Conservation (phyloP, 2,113 vertebrate genomes). For the Laterallus jamaicensis region DNA sequence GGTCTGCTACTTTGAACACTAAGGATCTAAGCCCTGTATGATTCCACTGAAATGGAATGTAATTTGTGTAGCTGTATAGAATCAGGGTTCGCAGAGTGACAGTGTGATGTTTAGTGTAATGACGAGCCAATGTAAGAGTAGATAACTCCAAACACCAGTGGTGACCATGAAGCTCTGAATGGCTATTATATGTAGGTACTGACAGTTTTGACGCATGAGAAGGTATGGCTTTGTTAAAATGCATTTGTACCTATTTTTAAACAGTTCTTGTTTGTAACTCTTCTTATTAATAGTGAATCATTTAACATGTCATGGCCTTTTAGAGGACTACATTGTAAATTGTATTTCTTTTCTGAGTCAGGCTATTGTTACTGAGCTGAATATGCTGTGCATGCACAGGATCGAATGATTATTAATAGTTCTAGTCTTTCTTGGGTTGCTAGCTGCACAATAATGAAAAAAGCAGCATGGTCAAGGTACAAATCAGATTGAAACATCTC, state of each 20-base stretch:
- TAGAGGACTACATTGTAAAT: not conserved
- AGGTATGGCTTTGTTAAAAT: not conserved
- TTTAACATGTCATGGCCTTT: not conserved
- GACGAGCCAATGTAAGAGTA: not conserved
- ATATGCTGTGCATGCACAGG: conserved; percentile 38
- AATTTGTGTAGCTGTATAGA: not conserved
- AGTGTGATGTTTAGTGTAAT: not conserved
- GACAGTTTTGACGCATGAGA: not conserved
- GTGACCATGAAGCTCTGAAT: not conserved
- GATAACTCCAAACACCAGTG: not conserved
- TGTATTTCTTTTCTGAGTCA: not conserved
- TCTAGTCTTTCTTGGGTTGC: conserved; percentile 11
- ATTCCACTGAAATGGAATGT: not conserved
- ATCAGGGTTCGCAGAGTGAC: not conserved
- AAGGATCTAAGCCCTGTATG: not conserved
- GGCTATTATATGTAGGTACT: not conserved
- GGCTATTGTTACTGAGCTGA: not conserved
- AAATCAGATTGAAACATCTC: conserved; percentile 35
- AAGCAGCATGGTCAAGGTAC: conserved; percentile 14
- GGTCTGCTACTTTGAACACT: not conserved
- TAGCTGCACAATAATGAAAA: conserved; percentile 45
- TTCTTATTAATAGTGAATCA: not conserved
- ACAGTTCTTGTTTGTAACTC: not conserved
- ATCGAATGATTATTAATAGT: conserved; percentile 49
- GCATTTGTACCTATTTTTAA: not conserved